Base-by-base conservation (phyloP, 2,888 invertebrate genomes). In the Anagyrus pseudococci region DNA sequence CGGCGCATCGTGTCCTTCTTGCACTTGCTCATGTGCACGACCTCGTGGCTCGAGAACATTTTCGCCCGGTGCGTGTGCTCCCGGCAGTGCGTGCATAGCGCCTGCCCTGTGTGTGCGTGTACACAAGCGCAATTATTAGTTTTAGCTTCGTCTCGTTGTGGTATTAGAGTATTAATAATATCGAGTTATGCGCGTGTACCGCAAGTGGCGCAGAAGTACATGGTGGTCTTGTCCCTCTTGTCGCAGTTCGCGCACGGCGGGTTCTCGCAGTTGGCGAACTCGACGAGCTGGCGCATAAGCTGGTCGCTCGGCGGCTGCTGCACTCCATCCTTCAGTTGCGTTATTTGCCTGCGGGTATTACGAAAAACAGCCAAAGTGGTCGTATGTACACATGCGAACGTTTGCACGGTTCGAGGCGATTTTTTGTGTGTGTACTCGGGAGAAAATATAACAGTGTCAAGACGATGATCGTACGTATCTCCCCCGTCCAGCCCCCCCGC, bases 201-300 rank as follows among this genome's bases (percentile, higher is more conserved):
- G 77, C 91, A 91, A 50, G 91, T 91, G 76, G 88, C 89, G 83
- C 91, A 91, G 83, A 89, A 90, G 79, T 84, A 90, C 91, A 91
- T 91, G 61, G 88, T 88, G 62, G 84, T 81, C 67, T 86, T 84
- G 75, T 87, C 87, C 22, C 87, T 81, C 72, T 90, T 89, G 81
- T 91, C 91, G 81, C 91, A 91, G 80, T 91, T 91, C 66, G 90
- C 89, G 81, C 91, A 91, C 6, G 87, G 85, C 54, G 90, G 89
- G 76, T 88, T 87, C 72, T 88, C 87, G 67, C 89, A 88, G 72
- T 88, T 87, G 0, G 89, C 87, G 57, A 88, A 83, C 69, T 90
- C 89, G 37, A 91, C 86, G 62, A 91, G 82, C 76, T 89, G 90
- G 37, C 87, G 83, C 81, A 91, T 86, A 67, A 91, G 80, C 48